Percentiles rank a stretch among this genome's conserved stretches.
These are phyloP conservation scores for Petrosia ficiformis DNA, from an alignment of 37 sponge, comb jelly and placozoan species.

Conservation along the genomic window DNA sequence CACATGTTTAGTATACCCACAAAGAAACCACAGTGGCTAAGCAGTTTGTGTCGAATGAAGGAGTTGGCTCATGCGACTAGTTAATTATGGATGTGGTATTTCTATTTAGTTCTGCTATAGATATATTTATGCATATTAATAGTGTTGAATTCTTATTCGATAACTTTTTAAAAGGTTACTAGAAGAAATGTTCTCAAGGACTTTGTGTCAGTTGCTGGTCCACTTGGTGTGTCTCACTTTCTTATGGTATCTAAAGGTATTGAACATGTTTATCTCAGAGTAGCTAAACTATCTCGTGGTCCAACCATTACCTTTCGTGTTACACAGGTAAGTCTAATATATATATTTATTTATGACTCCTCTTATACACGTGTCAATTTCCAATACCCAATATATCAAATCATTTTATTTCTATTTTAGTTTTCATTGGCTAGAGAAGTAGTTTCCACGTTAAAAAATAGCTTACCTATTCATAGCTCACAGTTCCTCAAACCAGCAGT, in stretches of 20 bases:
- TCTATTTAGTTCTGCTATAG: too few species aligned
- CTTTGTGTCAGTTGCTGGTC: conserved; percentile 80
- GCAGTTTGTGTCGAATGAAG: too few species aligned
- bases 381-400: too few species aligned
- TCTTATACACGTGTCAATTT: too few species aligned
- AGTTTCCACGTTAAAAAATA: conserved; percentile 40
- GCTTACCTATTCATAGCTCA: conserved; percentile 8
- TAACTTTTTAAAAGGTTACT: conserved; percentile 49
- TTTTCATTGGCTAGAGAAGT: conserved; percentile 63
- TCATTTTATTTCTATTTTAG: conserved; percentile 27
- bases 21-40: too few species aligned
- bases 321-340: conserved; percentile 41
- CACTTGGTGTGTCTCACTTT: conserved; percentile 80
- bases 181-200: conserved; percentile 80
- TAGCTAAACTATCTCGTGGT: conserved; percentile 65
- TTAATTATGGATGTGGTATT: too few species aligned
- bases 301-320: conserved; percentile 89
- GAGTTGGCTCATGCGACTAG: too few species aligned
- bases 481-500: conserved; percentile 57
- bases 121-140: too few species aligned
- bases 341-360: too few species aligned
- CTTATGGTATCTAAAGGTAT: conserved; percentile 50
- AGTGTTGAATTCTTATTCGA: too few species aligned
- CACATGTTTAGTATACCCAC: too few species aligned
- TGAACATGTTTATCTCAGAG: conserved; percentile 31